Conservation (phyloP, 2,888 invertebrate genomes). For the Apamea crenata region DNA sequence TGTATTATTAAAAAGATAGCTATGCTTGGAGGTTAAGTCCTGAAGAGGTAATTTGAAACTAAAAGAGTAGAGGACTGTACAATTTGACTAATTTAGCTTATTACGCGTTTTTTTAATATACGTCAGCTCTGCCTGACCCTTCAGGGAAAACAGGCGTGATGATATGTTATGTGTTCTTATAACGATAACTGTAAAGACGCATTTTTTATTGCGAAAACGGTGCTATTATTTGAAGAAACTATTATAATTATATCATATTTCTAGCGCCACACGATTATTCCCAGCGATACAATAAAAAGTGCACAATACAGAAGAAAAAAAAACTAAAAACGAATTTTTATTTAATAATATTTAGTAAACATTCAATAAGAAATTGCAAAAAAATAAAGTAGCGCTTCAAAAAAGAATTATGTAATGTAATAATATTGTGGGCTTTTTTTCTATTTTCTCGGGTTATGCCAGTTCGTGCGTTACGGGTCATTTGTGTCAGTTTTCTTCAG, state of each 20-base stretch:
- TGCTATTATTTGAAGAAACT: not conserved
- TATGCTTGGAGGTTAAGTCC: not conserved
- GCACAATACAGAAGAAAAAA: slow-evolving; percentile 10
- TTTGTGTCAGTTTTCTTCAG: slow-evolving; percentile 52
- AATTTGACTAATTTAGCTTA: not conserved
- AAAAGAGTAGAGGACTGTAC: not conserved
- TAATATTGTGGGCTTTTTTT: slow-evolving; percentile 36
- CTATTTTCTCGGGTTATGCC: slow-evolving; percentile 49
- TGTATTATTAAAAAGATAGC: slow-evolving; percentile 31
- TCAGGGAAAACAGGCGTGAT: no score
- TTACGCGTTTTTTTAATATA: no score
- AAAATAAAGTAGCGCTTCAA: slow-evolving; percentile 24
- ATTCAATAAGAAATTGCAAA: slow-evolving; percentile 41
- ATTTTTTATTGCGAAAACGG: not conserved
- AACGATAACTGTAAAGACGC: not conserved
- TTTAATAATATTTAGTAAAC: slow-evolving; percentile 18
- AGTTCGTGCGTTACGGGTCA: slow-evolving; percentile 65
- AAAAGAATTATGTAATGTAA: slow-evolving; percentile 45
- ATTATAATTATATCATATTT: not conserved
- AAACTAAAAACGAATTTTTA: slow-evolving; percentile 24
- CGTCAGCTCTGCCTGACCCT: not conserved
- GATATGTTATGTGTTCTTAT: not conserved
- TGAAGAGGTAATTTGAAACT: not conserved
- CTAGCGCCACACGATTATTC: not conserved
- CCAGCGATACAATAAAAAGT: not conserved